Evolutionary conservation across 2,888 invertebrate genomes (phyloP).

Genomic region (Lepidonotus clava): DNA sequence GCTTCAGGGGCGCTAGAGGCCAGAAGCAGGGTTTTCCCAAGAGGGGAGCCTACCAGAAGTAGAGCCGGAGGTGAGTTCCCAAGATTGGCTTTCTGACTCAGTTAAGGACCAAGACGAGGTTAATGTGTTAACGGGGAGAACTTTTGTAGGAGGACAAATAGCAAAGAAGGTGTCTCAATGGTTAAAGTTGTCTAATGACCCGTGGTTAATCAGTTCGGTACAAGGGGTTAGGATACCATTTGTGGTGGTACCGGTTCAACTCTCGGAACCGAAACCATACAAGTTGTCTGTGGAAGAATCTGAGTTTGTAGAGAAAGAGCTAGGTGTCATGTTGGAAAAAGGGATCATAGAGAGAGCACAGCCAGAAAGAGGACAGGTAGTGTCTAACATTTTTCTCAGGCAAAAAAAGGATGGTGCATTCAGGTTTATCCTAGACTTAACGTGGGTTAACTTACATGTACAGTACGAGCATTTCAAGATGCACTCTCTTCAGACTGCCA

Average conservation of each 20-base stretch:
- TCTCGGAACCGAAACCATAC: not conserved
- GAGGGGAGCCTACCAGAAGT: no score
- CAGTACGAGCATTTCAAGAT: constrained; percentile 14
- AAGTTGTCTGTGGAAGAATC: not conserved
- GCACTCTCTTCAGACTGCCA: not conserved
- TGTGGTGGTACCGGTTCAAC: not conserved
- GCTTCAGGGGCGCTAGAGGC: no score
- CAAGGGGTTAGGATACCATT: not conserved
- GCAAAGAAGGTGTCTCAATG: no score
- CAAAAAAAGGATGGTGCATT: not conserved
- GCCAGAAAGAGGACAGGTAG: not conserved
- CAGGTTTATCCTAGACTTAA: not conserved
- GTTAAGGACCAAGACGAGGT: no score
- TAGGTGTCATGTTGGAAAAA: not conserved
- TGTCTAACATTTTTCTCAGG: not conserved
- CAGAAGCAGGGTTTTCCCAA: no score
- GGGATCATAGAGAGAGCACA: not conserved
- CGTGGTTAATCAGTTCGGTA: not conserved
- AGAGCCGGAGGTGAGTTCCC: no score
- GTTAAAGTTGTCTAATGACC: not conserved
- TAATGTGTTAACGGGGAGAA: no score
- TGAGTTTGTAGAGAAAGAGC: no score
- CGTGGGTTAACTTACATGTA: not conserved
- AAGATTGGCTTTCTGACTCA: no score
- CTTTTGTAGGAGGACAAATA: no score